Base-by-base conservation (phyloP, 2,797 vertebrate species). In the Mus minutoides region DNA sequence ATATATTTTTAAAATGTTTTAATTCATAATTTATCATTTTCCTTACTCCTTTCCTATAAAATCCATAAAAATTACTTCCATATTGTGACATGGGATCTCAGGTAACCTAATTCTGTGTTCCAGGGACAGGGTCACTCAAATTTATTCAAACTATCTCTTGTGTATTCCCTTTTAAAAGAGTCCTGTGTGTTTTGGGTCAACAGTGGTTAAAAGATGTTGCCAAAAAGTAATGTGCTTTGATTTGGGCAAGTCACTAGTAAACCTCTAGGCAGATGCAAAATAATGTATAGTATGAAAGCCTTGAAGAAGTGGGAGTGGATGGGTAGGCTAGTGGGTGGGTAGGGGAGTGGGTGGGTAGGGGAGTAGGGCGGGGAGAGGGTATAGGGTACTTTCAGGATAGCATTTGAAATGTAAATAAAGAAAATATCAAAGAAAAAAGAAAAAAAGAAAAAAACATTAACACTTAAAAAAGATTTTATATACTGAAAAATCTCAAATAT, bases 401-500 rank as follows among this genome's bases (percentile, higher is more conserved):
- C n/a, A n/a, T n/a, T n/a, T n/a, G n/a, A n/a, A n/a, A n/a, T n/a
- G n/a, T n/a, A n/a, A n/a, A n/a, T n/a, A n/a, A n/a, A n/a, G n/a
- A n/a, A n/a, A n/a, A n/a, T n/a, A n/a, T n/a, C n/a, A n/a, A n/a
- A n/a, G n/a, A n/a, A n/a, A n/a, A n/a, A n/a, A n/a, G n/a, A n/a
- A n/a, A n/a, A n/a, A n/a, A n/a, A n/a, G n/a, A n/a, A n/a, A n/a
- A n/a, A n/a, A n/a, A n/a, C n/a, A n/a, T n/a, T n/a, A n/a, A n/a
- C n/a, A n/a, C n/a, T n/a, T n/a, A n/a, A n/a, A n/a, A n/a, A n/a
- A n/a, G n/a, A 75, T 92, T 52, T 87, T 88, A n/a, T 6, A 85
- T 77, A 77, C 31, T 69, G 58, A 46, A 71, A 80, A 88, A 71
- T 73, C 62, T 19, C 49, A 46, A 37, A 84, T 95, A 94, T 71